Percentiles rank a stretch among this genome's conserved stretches.
Conservation (phyloP, 2,797 vertebrate genomes). For the Tamandua tetradactyla region DNA sequence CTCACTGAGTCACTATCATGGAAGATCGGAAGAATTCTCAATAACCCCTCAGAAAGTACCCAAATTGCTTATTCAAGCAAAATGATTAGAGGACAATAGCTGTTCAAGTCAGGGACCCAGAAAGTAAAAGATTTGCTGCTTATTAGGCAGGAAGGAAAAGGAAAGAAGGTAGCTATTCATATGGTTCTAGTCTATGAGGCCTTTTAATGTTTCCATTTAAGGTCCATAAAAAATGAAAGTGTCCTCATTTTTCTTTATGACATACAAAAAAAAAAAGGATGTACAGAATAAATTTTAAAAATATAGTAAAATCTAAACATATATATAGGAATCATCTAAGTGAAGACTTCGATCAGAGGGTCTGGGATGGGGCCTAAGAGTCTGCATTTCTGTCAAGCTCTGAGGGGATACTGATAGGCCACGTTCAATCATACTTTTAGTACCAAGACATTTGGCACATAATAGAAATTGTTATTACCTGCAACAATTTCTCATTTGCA, state of each 20-base stretch:
- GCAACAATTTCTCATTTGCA: conserved; percentile 92
- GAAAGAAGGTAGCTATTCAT: conserved; percentile 40
- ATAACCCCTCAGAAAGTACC: neutral
- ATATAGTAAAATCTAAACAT: conserved; percentile 19
- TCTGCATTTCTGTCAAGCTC: neutral
- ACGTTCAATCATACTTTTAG: neutral
- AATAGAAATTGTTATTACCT: conserved; percentile 85
- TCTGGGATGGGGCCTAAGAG: neutral
- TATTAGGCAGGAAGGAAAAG: neutral
- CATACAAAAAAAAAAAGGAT: neutral
- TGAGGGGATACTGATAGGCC: neutral
- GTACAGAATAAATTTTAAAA: conserved; percentile 38
- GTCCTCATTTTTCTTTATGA: neutral
- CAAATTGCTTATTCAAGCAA: conserved; percentile 1
- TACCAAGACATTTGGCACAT: neutral
- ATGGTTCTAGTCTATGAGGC: neutral
- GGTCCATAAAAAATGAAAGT: neutral
- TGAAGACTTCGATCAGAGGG: neutral
- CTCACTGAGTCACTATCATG: neutral
- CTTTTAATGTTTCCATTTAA: conserved; percentile 33
- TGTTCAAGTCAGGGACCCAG: conserved; percentile 27
- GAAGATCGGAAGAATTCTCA: neutral
- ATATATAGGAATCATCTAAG: neutral
- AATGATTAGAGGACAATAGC: neutral
- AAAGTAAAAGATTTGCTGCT: neutral